Percentiles rank a stretch among this genome's conserved stretches.
These are phyloP conservation scores for Spodoptera picta DNA, from an alignment of 2,888 invertebrate genomes.

Conservation along the genomic window DNA sequence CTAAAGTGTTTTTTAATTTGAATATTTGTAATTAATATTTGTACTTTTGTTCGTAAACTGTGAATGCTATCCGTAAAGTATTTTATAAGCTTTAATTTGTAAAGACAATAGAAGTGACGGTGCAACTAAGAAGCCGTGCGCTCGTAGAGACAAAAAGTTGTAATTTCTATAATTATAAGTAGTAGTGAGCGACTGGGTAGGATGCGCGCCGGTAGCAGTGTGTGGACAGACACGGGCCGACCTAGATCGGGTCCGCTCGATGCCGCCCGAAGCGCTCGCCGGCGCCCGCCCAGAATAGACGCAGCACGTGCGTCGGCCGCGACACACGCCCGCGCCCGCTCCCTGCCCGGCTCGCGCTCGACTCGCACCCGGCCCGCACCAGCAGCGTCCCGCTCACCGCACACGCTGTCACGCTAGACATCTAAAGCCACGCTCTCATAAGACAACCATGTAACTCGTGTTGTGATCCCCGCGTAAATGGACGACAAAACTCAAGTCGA, in stretches of 20 bases:
- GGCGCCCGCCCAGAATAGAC: constrained; percentile 85
- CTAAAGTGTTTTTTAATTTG: too few relatives aligned
- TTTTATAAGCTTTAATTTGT: constrained; percentile 23
- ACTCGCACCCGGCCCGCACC: constrained; percentile 15
- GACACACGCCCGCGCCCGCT: constrained; percentile 71
- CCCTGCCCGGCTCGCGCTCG: constrained; percentile 53
- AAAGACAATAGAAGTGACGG: constrained; percentile 33
- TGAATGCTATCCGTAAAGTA: too few relatives aligned
- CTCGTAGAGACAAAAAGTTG: constrained; percentile 37
- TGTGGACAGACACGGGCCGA: constrained; percentile 69
- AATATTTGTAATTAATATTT: too few relatives aligned
- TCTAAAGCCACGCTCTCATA: constrained; percentile 35
- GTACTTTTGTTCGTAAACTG: too few relatives aligned
- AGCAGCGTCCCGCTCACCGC: constrained; percentile 39
- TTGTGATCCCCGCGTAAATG: constrained; percentile 61
- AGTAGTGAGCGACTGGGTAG: constrained; percentile 51
- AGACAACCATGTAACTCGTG: constrained; percentile 58
- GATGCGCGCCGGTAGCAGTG: constrained; percentile 55
- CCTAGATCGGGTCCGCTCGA: constrained; percentile 85
- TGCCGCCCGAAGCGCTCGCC: constrained; percentile 68
- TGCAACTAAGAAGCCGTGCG: constrained; percentile 18
- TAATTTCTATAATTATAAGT: constrained; percentile 45
- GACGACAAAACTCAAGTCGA: constrained; percentile 44
- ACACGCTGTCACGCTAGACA: constrained; percentile 49
- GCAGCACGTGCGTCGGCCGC: constrained; percentile 86